Percentiles rank a stretch among this genome's conserved stretches.
phyloP scores from a whole-genome alignment of 1,140 invertebrate genomes.

The Sinonovacula constricta region DNA sequence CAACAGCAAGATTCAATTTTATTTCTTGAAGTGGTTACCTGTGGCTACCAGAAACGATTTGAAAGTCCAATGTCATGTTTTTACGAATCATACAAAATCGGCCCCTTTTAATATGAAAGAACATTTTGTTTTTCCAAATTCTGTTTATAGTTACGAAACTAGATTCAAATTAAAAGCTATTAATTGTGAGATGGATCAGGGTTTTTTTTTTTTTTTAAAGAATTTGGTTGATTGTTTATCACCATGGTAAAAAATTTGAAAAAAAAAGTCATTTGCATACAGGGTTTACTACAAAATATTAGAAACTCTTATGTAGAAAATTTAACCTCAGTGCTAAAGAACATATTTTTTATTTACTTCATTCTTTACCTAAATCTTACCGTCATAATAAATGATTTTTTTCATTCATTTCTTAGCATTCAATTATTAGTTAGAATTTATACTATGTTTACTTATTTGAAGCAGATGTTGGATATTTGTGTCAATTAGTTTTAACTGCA shows the following conservation, averaged over 20 bases:
- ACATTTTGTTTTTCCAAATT: constrained; percentile 1
- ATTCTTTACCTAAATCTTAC: too few relatives aligned
- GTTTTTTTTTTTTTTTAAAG: neutral
- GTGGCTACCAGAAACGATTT: constrained; percentile 1
- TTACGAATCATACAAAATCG: neutral
- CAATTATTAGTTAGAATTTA: neutral
- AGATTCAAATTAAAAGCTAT: neutral
- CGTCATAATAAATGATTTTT: too few relatives aligned
- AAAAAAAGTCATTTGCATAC: neutral
- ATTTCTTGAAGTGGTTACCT: constrained; percentile 21
- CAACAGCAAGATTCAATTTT: constrained; percentile 5
- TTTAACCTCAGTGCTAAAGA: too few relatives aligned
- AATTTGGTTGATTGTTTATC: neutral
- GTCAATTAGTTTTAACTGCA: too few relatives aligned
- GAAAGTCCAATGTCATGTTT: constrained; percentile 14
- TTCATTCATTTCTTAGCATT: too few relatives aligned
- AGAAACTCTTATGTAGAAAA: too few relatives aligned
- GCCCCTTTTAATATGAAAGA: constrained; percentile 15
- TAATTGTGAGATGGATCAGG: neutral
- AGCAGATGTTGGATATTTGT: too few relatives aligned
- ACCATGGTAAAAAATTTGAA: neutral
- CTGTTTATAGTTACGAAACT: constrained; percentile 8
- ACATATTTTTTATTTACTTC: too few relatives aligned
- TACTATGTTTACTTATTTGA: neutral
- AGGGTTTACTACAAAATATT: too few relatives aligned